Base-by-base conservation (phyloP, 2,888 invertebrate genomes). In the Synergus gifuensis region DNA sequence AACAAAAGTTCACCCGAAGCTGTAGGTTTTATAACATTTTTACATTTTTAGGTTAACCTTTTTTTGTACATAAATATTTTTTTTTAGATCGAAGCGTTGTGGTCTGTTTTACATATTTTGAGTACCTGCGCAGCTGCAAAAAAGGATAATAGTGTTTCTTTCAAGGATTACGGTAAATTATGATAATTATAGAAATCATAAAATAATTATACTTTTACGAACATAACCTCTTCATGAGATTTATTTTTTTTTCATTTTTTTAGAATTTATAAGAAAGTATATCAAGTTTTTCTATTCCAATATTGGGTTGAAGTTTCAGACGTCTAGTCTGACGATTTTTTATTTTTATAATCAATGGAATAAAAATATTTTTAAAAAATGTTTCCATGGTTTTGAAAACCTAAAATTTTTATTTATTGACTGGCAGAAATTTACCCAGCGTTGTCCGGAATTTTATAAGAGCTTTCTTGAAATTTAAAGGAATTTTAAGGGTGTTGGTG, bases 1-100 rank as follows among this genome's bases (percentile, higher is more conserved):
- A 87, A 92, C 80, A 84, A 88, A 82, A 81, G 82, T 9, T 87
- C 88, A 4, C 84, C 89, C 9, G 85, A 89, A 79, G 85, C 86
- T 64, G 92, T 92, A 85, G 91, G 91, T 90, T 42, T 9, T 8
- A 28, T 40, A 42, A 12, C 16, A 67, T 22, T 77, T 40, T 69
- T 44, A 44, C 1, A 16, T 16, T 36, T 28, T 60, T 36, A 83
- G 83, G 78, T 81, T 83, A 78, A 77, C 73, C 69, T 58, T 58
- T 46, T 76, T 28, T 16, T 36, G 22, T 28, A 28, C 18, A 49
- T 62, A 22, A 42, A 67, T 76, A 1, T 58, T 58, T 67, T 42
- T 60, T 76, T 76, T 14, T 77, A 84, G 84, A 77, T 82, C 11
- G 76, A 81, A 63, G 77, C 67, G 7, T 83, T 83, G 62, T 85